These are phyloP conservation scores for Aegithalos caudatus DNA, from an alignment of 2,113 vertebrate genomes.

Conservation along the genomic window DNA sequence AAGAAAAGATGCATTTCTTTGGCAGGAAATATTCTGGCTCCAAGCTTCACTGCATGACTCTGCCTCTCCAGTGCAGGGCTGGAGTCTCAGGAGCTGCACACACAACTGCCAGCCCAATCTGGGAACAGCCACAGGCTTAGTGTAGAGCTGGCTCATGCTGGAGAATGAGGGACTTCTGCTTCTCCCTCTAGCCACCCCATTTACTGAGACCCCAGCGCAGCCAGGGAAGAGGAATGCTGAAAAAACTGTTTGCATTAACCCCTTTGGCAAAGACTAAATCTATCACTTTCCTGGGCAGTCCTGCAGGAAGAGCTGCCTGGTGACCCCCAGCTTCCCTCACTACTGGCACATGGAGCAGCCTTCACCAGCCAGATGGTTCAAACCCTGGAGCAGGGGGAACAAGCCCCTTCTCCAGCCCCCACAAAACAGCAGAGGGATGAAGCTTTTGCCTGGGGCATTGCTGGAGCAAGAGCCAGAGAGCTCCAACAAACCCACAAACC, in stretches of 20 bases:
- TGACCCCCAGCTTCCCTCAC: background rate
- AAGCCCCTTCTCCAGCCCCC: background rate
- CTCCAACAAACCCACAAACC: background rate
- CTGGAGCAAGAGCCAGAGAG: background rate
- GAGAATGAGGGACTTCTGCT: background rate
- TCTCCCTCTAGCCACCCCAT: background rate
- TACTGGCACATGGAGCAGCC: no score
- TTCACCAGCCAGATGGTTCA: rapidly evolving
- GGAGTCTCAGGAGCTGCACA: background rate
- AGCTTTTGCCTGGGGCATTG: background rate
- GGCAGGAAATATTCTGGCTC: background rate
- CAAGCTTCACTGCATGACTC: background rate
- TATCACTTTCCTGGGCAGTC: background rate
- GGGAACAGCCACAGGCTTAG: background rate
- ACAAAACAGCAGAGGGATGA: background rate
- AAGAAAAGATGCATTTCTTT: background rate
- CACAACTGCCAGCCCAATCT: background rate
- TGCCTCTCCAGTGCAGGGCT: rapidly evolving
- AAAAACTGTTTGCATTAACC: rapidly evolving
- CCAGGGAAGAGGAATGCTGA: background rate
- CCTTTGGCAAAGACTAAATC: background rate
- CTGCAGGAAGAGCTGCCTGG: background rate
- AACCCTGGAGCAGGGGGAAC: rapidly evolving
- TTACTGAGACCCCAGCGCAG: background rate
- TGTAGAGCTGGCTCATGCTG: background rate